These are phyloP conservation scores for Diadophis punctatus DNA, from an alignment of 2,113 vertebrate species.

Conservation along the genomic window DNA sequence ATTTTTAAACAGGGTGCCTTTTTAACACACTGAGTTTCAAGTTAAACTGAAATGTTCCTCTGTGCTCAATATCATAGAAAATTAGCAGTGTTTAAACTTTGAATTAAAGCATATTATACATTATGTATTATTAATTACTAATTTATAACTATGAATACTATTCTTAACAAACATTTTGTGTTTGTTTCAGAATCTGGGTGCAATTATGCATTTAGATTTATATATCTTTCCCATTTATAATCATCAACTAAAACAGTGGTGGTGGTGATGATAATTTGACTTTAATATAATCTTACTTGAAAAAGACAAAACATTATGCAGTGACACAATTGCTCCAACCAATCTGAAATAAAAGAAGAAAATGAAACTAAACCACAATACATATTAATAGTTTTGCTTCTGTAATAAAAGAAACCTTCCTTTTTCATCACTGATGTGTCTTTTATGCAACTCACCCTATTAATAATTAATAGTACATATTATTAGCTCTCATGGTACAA, in stretches of 20 bases:
- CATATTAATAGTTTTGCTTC: neutral
- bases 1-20: neutral
- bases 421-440: neutral
- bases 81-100: neutral
- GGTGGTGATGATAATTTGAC: neutral
- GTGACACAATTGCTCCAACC: neutral
- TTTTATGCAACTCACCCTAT: neutral
- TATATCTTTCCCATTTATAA: neutral
- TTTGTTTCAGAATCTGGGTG: slow-evolving; percentile 16
- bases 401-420: neutral
- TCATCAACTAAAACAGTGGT: neutral
- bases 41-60: neutral
- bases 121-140: neutral
- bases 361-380: neutral
- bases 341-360: neutral
- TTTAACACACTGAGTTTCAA: neutral
- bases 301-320: neutral
- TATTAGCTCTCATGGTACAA: neutral
- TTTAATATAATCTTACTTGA: neutral
- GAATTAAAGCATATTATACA: neutral
- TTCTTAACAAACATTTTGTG: slow-evolving; percentile 3
- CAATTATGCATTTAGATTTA: neutral
- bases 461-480: neutral
- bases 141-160: slow-evolving; percentile 21
- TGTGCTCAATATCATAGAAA: neutral